These are phyloP conservation scores for Tridacna gigas DNA, from an alignment of 2,888 invertebrate genomes.

Conservation along the genomic window DNA sequence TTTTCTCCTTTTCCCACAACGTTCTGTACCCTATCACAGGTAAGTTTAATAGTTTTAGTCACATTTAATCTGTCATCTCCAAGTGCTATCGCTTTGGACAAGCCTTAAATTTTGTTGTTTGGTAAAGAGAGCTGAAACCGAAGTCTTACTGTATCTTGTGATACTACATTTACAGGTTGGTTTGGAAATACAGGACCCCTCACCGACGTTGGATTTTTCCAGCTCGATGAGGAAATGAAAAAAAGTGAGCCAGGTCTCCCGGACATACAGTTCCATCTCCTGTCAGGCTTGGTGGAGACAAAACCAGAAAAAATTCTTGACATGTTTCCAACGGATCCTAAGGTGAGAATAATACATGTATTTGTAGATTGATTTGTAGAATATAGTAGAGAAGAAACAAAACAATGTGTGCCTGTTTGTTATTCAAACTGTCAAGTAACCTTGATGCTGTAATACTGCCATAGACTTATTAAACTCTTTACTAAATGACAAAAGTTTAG, in stretches of 20 bases:
- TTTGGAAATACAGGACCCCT: constrained; percentile 13
- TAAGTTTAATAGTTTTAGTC: too few species aligned
- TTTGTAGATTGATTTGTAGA: too few species aligned
- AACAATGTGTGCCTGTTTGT: not conserved
- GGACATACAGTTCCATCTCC: constrained; percentile 14
- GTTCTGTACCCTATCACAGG: too few species aligned
- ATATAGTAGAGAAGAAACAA: too few species aligned
- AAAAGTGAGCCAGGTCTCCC: not conserved
- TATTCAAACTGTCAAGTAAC: not conserved
- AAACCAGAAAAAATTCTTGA: not conserved
- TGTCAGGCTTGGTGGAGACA: not conserved
- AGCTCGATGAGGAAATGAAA: constrained; percentile 6
- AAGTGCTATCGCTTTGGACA: too few species aligned
- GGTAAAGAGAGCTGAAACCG: too few species aligned
- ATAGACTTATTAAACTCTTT: too few species aligned
- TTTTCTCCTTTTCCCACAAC: too few species aligned
- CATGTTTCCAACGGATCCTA: constrained; percentile 8
- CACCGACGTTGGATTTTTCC: constrained; percentile 18
- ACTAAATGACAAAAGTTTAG: too few species aligned
- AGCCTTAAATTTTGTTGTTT: too few species aligned
- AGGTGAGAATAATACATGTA: not conserved
- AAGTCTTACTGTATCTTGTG: too few species aligned
- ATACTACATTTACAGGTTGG: not conserved
- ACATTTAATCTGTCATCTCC: too few species aligned
- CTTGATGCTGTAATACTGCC: not conserved